A percentile compares a stretch with the other conserved stretches of the same genome.
phyloP scores from a whole-genome alignment of 2,888 invertebrate genomes.

The Drosophila algonquin region DNA sequence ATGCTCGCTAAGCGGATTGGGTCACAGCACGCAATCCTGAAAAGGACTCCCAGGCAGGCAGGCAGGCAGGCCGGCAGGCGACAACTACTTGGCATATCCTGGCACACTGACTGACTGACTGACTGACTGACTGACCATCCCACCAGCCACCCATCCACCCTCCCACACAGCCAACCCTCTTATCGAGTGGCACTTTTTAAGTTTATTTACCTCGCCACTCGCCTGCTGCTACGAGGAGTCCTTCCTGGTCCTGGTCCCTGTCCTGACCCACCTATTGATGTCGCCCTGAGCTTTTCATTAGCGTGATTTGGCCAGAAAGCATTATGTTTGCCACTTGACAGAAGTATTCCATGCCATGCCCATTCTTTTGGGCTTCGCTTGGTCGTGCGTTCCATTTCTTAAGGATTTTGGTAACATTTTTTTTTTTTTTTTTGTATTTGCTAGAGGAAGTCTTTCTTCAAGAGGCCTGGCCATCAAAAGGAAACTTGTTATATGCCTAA shows the following conservation, averaged over 20 bases:
- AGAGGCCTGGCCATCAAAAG: slow-evolving; percentile 16
- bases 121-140: slow-evolving; percentile 34
- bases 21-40: slow-evolving; percentile 55
- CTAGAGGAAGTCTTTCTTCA: neutral
- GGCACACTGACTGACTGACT: slow-evolving; percentile 55
- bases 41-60: slow-evolving; percentile 38
- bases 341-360: slow-evolving; percentile 19
- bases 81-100: slow-evolving; percentile 77
- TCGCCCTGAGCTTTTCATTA: slow-evolving; percentile 73
- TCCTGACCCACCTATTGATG: slow-evolving; percentile 37
- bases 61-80: slow-evolving; percentile 53
- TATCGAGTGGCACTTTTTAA: slow-evolving; percentile 68
- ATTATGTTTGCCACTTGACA: slow-evolving; percentile 62
- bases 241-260: slow-evolving; percentile 53
- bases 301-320: slow-evolving; percentile 68
- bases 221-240: slow-evolving; percentile 51
- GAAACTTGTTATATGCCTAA: slow-evolving; percentile 55
- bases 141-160: slow-evolving; percentile 5
- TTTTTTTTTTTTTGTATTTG: neutral
- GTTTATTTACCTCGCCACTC: slow-evolving; percentile 77
- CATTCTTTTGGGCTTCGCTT: neutral
- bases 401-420: neutral
- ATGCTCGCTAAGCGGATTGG: slow-evolving; percentile 71
- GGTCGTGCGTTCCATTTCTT: slow-evolving; percentile 4
- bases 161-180: slow-evolving; percentile 8